phyloP scores from a whole-genome alignment of 2,888 invertebrate genomes.

The Phytoseiulus persimilis region DNA sequence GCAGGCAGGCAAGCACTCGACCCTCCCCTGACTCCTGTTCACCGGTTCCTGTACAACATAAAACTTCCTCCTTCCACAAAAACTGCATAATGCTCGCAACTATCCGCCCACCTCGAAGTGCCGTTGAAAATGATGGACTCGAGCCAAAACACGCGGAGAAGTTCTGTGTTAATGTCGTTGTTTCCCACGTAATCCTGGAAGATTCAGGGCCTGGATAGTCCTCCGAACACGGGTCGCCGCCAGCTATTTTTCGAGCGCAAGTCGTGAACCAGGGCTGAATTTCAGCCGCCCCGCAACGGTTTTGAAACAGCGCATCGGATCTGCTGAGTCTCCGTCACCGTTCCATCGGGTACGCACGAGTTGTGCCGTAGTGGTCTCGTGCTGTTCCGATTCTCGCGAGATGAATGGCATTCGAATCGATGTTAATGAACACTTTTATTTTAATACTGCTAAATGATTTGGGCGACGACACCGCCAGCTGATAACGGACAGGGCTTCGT shows the following conservation, averaged over 20 bases:
- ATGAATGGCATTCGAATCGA: background rate
- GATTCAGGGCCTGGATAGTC: too few relatives aligned
- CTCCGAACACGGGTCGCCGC: too few relatives aligned
- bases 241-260: too few relatives aligned
- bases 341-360: background rate
- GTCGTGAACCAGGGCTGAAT: too few relatives aligned
- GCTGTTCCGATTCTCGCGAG: background rate
- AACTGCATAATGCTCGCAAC: background rate
- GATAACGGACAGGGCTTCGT: background rate
- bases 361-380: background rate
- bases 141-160: background rate
- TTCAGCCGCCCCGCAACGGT: too few relatives aligned
- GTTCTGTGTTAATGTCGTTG: too few relatives aligned
- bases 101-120: background rate
- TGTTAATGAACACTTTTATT: background rate
- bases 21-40: background rate
- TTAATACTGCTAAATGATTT: conserved; percentile 5
- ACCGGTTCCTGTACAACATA: conserved; percentile 5
- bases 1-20: background rate
- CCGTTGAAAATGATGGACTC: background rate
- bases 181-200: too few relatives aligned
- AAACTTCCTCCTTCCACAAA: background rate
- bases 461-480: background rate
- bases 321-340: background rate
- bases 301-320: too few relatives aligned